phyloP scores from a whole-genome alignment of 2,888 invertebrate genomes.

The Idaea straminata region DNA sequence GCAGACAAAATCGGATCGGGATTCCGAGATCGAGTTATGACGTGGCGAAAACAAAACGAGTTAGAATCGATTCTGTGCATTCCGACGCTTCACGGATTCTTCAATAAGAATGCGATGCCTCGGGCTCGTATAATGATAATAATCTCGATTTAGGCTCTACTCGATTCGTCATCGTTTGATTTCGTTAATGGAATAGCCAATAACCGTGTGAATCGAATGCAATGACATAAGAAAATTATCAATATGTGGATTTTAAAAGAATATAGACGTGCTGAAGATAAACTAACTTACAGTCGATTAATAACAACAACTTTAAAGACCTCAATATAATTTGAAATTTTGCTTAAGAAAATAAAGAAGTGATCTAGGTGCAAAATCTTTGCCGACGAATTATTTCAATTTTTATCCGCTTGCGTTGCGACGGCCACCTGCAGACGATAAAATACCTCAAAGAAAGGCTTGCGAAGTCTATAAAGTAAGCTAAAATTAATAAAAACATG shows the following conservation, averaged over 20 bases:
- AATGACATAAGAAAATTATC: slow-evolving; percentile 35
- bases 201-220: slow-evolving; percentile 66
- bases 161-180: slow-evolving; percentile 77
- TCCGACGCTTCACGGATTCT: slow-evolving; percentile 72
- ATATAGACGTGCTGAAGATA: too few species aligned
- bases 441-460: not conserved
- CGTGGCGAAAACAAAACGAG: slow-evolving; percentile 78
- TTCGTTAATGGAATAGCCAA: slow-evolving; percentile 76
- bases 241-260: not conserved
- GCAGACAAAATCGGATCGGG: slow-evolving; percentile 42
- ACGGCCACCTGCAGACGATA: not conserved
- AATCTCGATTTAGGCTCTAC: slow-evolving; percentile 68
- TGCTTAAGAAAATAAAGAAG: too few species aligned
- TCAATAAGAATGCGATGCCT: slow-evolving; percentile 65
- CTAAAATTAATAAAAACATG: slow-evolving; percentile 63
- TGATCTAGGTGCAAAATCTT: too few species aligned
- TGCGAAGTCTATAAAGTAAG: slow-evolving; percentile 27
- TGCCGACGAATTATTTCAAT: not conserved
- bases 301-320: too few species aligned
- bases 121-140: slow-evolving; percentile 70
- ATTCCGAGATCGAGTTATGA: slow-evolving; percentile 68
- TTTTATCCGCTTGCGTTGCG: not conserved
- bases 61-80: slow-evolving; percentile 75
- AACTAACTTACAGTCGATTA: too few species aligned
- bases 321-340: too few species aligned